These are phyloP conservation scores for Agriopis leucophaearia DNA, from an alignment of 2,888 invertebrate genomes.

Conservation along the genomic window DNA sequence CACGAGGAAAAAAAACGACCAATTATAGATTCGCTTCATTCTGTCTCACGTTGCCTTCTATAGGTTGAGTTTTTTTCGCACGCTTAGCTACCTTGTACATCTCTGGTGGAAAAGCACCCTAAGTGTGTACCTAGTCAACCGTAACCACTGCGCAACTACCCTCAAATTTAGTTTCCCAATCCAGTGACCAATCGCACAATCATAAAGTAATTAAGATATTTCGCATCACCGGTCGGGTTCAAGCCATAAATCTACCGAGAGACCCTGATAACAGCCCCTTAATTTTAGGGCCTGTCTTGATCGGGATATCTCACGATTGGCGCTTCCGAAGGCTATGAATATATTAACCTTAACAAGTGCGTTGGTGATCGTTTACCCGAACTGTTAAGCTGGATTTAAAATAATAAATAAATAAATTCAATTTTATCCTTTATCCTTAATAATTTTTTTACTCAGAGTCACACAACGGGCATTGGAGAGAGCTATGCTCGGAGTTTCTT, in stretches of 20 bases:
- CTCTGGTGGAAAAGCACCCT: not conserved
- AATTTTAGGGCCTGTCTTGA: constrained; percentile 56
- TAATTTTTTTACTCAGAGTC: no score
- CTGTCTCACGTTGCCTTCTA: no score
- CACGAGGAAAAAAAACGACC: no score
- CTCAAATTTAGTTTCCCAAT: constrained; percentile 44
- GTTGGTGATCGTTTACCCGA: constrained; percentile 1
- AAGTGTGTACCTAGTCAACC: constrained; percentile 15
- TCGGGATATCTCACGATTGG: constrained; percentile 62
- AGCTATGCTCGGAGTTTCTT: no score
- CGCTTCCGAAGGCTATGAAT: constrained; percentile 66
- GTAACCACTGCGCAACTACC: constrained; percentile 33
- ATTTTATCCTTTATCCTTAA: not conserved
- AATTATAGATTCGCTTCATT: no score
- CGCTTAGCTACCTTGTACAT: no score
- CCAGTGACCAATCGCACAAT: constrained; percentile 53
- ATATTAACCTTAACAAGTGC: constrained; percentile 53
- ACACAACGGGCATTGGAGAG: no score
- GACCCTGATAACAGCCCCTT: constrained; percentile 53
- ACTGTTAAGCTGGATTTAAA: not conserved
- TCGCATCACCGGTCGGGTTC: constrained; percentile 55
- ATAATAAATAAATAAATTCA: no score
- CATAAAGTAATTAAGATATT: constrained; percentile 73
- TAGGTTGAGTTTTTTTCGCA: no score
- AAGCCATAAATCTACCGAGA: constrained; percentile 57